Evolutionary conservation across 2,797 vertebrate genomes (phyloP).

Genomic region (Hylomyscus alleni): DNA sequence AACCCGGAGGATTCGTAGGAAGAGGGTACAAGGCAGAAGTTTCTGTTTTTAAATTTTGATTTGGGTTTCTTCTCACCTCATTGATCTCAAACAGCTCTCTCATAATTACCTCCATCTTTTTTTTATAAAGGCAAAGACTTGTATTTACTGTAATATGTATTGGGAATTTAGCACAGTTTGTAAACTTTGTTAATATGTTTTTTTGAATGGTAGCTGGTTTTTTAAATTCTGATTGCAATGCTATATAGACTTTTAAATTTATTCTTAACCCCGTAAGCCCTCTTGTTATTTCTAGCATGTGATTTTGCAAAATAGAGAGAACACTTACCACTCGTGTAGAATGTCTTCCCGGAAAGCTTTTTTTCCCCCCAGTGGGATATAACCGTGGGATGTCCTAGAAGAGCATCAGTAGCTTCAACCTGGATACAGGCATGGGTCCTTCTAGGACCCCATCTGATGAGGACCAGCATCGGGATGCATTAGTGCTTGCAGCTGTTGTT

Average conservation of each 20-base stretch:
- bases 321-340: constrained; percentile 51
- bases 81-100: constrained; percentile 12
- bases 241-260: constrained; percentile 46
- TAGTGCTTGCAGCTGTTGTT: neutral
- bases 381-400: constrained; percentile 32
- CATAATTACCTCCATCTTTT: constrained; percentile 8
- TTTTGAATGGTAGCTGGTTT: constrained; percentile 39
- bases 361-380: neutral
- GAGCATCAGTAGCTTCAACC: neutral
- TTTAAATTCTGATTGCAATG: constrained; percentile 32
- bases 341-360: neutral
- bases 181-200: constrained; percentile 31
- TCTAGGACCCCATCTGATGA: neutral
- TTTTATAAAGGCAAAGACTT: constrained; percentile 50
- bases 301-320: constrained; percentile 65
- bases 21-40: neutral
- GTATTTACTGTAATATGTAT: constrained; percentile 47
- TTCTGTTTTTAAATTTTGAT: constrained; percentile 33
- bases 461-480: neutral
- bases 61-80: constrained; percentile 36
- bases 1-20: constrained; percentile 2
- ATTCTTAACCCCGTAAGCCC: constrained; percentile 52
- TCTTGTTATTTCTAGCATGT: constrained; percentile 56
- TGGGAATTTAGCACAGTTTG: constrained; percentile 50
- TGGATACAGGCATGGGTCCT: neutral